Base-by-base conservation (phyloP, 2,888 invertebrate species). In the Melanchra persicariae region DNA sequence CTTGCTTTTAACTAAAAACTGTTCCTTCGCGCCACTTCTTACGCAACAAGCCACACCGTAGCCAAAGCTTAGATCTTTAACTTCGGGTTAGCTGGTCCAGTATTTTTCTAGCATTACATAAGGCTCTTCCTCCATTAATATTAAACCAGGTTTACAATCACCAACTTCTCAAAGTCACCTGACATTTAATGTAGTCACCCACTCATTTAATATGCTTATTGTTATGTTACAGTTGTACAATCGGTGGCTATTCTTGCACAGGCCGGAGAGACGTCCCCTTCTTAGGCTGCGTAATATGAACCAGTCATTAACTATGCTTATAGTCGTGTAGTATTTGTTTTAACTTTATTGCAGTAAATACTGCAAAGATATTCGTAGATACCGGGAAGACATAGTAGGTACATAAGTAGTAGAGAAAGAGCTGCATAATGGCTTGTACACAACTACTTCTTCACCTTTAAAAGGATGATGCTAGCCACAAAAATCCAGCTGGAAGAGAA, bases 121-220 rank as follows among this genome's bases (percentile, higher is more conserved):
- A 51, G 1, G 10, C 26, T 55, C 19, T 49, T 49, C n/a, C 12
- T 43, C 30, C 17, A 22, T 55, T 49, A 63, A 26, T 52, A 43
- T 34, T 19, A 59, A 54, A 55, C 49, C 40, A 66, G 47, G 47
- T 74, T 63, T 49, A 34, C 43, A 59, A 45, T 47, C 52, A 26
- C 54, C 34, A 2, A 24, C 30, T 22, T 60, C 34, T 51, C 40
- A 26, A 5, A 45, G 51, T 54, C 73, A 51, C 51, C 40, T 77
- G 79, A 64, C 55, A 63, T 77, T 74, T 60, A 26, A 63, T 40
- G 15, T 30, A 34, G 26, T 37, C 74, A 70, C 79, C 78, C 74
- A 77, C 74, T 47, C 74, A 60, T 68, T 47, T 47, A 43, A 66
- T 62, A 30, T 59, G 60, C 22, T 12, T 55, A 60, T 74, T 77